Conservation (phyloP, 2,113 vertebrate species). For the Dromiciops gliroides region DNA sequence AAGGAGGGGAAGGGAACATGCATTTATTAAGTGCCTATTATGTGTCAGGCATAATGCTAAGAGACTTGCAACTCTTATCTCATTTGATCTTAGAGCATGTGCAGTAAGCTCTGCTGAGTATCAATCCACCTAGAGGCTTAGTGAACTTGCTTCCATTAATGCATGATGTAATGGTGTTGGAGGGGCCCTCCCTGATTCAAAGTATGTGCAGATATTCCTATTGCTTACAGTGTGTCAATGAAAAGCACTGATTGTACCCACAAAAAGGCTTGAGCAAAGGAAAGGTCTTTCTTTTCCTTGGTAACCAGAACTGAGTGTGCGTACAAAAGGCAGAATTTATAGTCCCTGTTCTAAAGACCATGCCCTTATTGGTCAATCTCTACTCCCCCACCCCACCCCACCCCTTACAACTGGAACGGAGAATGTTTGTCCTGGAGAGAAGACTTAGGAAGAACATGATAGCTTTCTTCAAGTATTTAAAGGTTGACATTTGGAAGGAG, state of each 20-base stretch:
- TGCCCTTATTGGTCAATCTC: background rate
- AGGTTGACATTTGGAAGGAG: background rate
- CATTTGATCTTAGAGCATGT: background rate
- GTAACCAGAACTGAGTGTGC: background rate
- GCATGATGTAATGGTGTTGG: background rate
- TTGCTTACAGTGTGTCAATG: background rate
- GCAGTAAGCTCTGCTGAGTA: background rate
- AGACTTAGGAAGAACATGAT: background rate
- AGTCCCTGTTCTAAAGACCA: background rate
- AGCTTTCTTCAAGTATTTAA: background rate
- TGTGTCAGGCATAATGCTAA: background rate
- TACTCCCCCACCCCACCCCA: background rate
- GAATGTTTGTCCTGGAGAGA: background rate
- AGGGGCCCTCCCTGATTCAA: background rate
- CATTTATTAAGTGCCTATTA: background rate
- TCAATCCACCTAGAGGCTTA: background rate
- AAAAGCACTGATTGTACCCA: background rate
- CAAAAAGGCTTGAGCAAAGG: background rate
- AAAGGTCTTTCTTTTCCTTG: background rate
- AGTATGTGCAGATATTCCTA: background rate
- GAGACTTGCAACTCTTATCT: background rate
- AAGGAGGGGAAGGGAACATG: background rate
- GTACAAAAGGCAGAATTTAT: background rate
- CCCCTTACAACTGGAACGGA: no score
- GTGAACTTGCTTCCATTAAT: background rate